Evolutionary conservation across 2,113 vertebrate genomes (phyloP), one percentile per base, ranked within the genome.

Genomic region (Ardeotis arabs): DNA sequence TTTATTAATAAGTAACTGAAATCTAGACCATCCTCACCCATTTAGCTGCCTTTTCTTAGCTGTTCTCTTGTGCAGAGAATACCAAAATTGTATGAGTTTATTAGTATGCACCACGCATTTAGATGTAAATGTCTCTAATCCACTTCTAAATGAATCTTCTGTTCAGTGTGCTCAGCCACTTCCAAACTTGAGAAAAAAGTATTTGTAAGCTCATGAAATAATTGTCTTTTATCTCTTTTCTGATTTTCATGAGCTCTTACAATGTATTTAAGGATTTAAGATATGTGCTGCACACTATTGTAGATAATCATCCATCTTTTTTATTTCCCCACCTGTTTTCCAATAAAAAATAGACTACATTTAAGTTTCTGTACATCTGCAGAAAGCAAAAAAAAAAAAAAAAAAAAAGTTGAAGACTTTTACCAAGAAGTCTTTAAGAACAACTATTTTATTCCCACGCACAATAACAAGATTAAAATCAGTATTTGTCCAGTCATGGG

Each of bases 91-190:
- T 70, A 75, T 23, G 73, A 79, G 76, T 91, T 95, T 90, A 89
- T 96, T 93, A 94, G 89, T 73, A 96, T 93, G 95, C 70, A 0
- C 33, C 55, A 79, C 84, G 87, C 92, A 95, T 95, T 96, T 85
- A 94, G 39, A 95, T 96, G 94, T 55, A 93, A 95, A 96, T 83
- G 86, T 59, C 77, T 80, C 66, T 96, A 94, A 95, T 80, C 89
- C 95, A 87, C 59, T 93, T 81, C 67, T 95, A 95, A 97, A 97
- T 94, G 89, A 83, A 87, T 92, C 89, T 90, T 92, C 89, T 97
- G 95, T 93, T 96, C 74, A 44, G 44, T 27, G 27, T 78, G 87
- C 67, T 58, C 85, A 78, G 68, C 12, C 83, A 85, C 90, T 94
- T 95, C 47, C 83, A 93, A 95, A 95, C 59, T 89, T 74, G 47